Percentiles rank a stretch among this genome's conserved stretches.
Conservation (phyloP, 2,797 vertebrate genomes). For the Neosalanx taihuensis region DNA sequence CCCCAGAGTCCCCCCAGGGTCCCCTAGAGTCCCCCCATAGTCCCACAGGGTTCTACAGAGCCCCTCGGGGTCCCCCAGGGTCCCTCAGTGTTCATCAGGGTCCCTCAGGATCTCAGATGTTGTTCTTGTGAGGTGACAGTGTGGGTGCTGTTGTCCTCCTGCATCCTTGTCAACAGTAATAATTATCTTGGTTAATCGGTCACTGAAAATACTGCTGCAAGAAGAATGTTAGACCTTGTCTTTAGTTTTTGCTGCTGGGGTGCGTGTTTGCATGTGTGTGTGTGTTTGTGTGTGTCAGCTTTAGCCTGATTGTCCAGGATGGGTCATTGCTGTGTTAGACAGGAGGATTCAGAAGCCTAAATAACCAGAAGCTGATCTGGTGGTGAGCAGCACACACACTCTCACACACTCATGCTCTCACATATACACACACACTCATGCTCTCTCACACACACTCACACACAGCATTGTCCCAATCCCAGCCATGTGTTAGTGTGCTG, state of each 20-base stretch:
- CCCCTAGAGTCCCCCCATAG: no score
- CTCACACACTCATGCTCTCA: background rate
- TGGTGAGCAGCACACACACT: background rate
- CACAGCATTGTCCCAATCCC: background rate
- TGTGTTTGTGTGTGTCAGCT: no score
- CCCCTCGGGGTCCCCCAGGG: no score
- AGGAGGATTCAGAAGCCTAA: background rate
- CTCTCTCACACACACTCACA: background rate
- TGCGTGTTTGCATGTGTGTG: background rate
- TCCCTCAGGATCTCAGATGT: no score
- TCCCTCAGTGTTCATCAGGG: no score
- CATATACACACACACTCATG: no score
- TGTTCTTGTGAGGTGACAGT: background rate
- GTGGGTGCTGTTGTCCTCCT: background rate
- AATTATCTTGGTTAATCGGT: background rate
- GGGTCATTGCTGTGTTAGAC: background rate
- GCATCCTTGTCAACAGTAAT: background rate
- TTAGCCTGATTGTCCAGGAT: background rate
- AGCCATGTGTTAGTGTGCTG: background rate
- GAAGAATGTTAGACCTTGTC: background rate
- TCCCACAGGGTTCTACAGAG: no score
- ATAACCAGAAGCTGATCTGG: background rate
- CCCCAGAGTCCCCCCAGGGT: no score
- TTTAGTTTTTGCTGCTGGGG: background rate
- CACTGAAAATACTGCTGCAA: background rate